Evolutionary conservation across 1,140 invertebrate genomes (phyloP).

Genomic region (Trichoplusia ni): DNA sequence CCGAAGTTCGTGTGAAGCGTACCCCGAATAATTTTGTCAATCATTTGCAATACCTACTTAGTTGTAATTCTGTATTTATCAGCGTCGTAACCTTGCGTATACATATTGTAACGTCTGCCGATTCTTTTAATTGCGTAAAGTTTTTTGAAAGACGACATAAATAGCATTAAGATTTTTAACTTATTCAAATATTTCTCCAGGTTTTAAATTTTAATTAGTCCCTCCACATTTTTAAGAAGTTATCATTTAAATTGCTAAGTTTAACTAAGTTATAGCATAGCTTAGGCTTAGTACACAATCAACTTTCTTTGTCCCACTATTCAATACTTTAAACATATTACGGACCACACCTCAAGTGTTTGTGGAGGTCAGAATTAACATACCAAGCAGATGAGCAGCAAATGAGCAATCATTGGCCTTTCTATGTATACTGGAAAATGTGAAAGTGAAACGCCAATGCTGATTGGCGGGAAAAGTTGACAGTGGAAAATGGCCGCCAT

Average conservation of each 20-base stretch:
- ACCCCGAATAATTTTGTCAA: background rate
- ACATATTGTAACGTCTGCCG: no score
- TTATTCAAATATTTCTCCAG: no score
- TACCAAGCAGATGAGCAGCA: constrained; percentile 9
- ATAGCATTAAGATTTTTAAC: no score
- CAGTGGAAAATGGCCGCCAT: constrained; percentile 38
- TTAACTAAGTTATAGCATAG: no score
- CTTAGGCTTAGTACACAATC: background rate
- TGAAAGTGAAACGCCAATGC: constrained; percentile 59
- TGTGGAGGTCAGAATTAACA: constrained; percentile 33
- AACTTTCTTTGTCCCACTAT: constrained; percentile 34
- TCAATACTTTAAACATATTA: constrained; percentile 16
- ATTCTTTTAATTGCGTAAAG: no score
- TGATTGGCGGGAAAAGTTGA: constrained; percentile 57
- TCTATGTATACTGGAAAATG: constrained; percentile 54
- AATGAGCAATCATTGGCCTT: constrained; percentile 27
- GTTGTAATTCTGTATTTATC: no score
- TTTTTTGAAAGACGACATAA: no score
- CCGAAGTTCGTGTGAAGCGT: background rate
- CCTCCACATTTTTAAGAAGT: no score
- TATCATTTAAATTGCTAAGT: no score
- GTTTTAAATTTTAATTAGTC: no score
- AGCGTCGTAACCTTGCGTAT: no score
- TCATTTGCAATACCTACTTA: background rate
- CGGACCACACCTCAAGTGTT: constrained; percentile 15